These are phyloP conservation scores for Temnothorax curvispinosus DNA, from an alignment of 1,140 invertebrate species.

Conservation along the genomic window DNA sequence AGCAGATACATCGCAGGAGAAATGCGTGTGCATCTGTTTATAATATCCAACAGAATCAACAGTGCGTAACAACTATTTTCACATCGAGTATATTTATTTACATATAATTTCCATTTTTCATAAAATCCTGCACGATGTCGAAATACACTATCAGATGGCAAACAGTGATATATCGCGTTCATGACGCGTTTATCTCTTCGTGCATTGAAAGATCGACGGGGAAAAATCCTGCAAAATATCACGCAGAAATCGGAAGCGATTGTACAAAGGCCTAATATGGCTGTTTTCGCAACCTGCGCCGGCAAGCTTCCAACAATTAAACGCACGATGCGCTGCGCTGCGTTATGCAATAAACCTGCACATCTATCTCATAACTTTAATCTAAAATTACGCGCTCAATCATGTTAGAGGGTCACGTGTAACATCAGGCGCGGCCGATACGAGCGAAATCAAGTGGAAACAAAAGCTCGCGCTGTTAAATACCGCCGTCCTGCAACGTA, in stretches of 20 bases:
- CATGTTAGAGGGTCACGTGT: background rate
- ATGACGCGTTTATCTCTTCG: background rate
- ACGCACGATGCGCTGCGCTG: background rate
- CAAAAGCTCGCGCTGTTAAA: background rate
- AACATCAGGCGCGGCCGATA: conserved; percentile 7
- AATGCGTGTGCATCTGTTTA: background rate
- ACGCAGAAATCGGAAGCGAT: background rate
- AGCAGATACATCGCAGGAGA: background rate
- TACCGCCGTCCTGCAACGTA: background rate
- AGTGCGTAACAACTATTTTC: background rate
- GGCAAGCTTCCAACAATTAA: conserved; percentile 4
- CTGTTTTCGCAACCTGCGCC: too few species aligned
- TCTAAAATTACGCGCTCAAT: conserved; percentile 43
- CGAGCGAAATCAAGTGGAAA: background rate
- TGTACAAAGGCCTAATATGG: background rate
- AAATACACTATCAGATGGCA: background rate
- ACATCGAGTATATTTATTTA: conserved; percentile 17
- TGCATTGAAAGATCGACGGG: background rate
- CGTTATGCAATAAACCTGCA: background rate
- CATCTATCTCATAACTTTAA: background rate
- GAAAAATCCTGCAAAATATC: background rate
- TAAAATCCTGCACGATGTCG: background rate
- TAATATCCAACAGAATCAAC: conserved; percentile 12
- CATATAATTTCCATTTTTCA: conserved; percentile 28
- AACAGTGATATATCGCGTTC: background rate